Percentiles rank a stretch among this genome's conserved stretches.
Conservation (phyloP, 2,113 vertebrate species). For the Calyptommatus sinebrachiatus region DNA sequence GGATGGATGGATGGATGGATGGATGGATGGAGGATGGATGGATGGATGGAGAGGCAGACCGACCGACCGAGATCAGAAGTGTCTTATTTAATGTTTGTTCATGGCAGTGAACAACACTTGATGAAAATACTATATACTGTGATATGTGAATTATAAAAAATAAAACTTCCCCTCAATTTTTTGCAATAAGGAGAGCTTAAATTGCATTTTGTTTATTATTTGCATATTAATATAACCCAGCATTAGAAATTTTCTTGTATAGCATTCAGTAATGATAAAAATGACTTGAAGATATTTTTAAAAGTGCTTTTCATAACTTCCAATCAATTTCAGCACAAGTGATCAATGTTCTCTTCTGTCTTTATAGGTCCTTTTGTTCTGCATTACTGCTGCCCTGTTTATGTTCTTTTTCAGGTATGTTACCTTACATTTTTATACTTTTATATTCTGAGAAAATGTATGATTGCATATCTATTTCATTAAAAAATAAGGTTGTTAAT, state of each 20-base stretch:
- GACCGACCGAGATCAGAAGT: no score
- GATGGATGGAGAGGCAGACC: no score
- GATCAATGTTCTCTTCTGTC: constrained; percentile 55
- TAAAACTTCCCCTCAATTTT: background rate
- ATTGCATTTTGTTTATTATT: background rate
- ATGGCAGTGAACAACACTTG: background rate
- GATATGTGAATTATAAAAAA: no score
- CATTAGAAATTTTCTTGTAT: background rate
- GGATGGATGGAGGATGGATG: no score
- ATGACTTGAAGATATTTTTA: background rate
- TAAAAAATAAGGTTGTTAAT: background rate
- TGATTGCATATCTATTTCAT: no score
- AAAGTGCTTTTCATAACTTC: background rate
- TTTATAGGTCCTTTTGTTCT: constrained; percentile 82
- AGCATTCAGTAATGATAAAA: background rate
- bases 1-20: no score
- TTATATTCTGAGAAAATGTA: background rate
- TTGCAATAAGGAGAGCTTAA: background rate
- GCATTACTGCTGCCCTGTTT: constrained; percentile 83
- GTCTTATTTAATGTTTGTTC: background rate
- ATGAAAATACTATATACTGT: background rate
- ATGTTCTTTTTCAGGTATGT: constrained; percentile 89
- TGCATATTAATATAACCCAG: background rate
- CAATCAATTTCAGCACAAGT: background rate
- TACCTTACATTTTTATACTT: constrained; percentile 7